Base-by-base conservation (phyloP, 1,140 invertebrate species). In the Tetraneura akinire region DNA sequence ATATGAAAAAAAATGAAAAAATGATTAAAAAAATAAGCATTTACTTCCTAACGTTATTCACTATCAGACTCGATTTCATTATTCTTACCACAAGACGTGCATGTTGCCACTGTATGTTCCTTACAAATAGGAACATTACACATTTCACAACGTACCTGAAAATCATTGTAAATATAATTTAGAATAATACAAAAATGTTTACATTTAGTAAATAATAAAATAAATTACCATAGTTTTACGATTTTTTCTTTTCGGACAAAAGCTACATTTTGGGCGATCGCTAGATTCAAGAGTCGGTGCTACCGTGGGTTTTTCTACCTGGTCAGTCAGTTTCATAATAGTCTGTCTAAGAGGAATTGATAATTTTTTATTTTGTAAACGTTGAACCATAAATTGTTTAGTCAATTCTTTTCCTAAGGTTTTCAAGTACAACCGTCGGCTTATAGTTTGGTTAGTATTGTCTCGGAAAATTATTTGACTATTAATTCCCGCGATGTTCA, bases 401-500 rank as follows among this genome's bases (percentile, higher is more conserved):
- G 64, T 68, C 26, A 68, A 37, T n/a, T 68, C 37, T 68, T 68
- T 32, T 68, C 64, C 64, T 42, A 68, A 45, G 18, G 64, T 68
- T 68, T 68, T 68, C 32, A 68, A 68, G 18, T 68, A 45, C n/a
- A 37, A 29, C 10, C n/a, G 64, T 37, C 37, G 64, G 32, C 18
- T 68, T 68, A 68, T 68, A 29, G 32, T 68, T 68, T 68, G 29
- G 32, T 37, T 37, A 21, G 51, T 55, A 55, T 55, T 55, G 51
- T 55, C 51, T 55, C 51, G 51, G 51, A 55, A 55, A 55, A 55
- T 55, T 18, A 55, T 55, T 55, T 55, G 51, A 55, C 51, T 55
- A 21, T 55, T 55, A 21, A 55, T 55, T 55, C 51, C 51, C n/a
- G 51, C 51, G 51, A 55, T 55, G n/a, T 55, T 55, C 51, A 55